Evolutionary conservation across 2,113 vertebrate species (phyloP).

Genomic region (Geococcyx californianus): DNA sequence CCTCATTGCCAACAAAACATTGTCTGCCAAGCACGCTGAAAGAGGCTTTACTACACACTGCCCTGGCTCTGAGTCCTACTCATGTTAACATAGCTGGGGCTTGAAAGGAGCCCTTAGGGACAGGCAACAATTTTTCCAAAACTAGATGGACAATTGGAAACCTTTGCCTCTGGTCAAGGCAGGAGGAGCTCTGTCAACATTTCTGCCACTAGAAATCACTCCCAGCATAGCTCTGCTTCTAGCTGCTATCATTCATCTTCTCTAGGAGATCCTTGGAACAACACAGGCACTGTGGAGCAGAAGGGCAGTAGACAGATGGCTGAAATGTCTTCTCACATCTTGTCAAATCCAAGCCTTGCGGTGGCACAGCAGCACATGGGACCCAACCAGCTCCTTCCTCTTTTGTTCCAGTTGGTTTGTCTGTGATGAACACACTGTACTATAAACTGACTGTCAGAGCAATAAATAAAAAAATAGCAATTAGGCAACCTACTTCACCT

Average conservation of each 20-base stretch:
- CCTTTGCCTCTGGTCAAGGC: background rate
- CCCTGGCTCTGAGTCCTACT: background rate
- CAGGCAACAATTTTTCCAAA: background rate
- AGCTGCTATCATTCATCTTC: background rate
- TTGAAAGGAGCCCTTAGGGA: background rate
- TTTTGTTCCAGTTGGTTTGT: background rate
- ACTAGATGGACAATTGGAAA: background rate
- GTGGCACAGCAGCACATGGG: background rate
- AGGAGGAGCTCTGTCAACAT: background rate
- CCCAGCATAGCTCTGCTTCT: background rate
- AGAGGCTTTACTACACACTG: background rate
- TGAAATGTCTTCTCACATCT: background rate
- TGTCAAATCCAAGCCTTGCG: background rate
- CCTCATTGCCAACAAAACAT: background rate
- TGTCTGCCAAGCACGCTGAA: background rate
- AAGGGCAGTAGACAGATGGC: background rate
- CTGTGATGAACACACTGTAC: background rate
- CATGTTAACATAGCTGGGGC: background rate
- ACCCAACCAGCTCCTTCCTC: background rate
- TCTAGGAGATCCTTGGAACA: background rate
- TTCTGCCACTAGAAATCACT: background rate
- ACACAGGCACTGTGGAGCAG: background rate
- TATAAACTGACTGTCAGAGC: background rate
- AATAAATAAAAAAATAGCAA: slow-evolving; percentile 3
- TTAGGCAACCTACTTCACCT: background rate